These are phyloP conservation scores for Acanthurus tractus DNA, from an alignment of 2,797 vertebrate genomes.

Conservation along the genomic window DNA sequence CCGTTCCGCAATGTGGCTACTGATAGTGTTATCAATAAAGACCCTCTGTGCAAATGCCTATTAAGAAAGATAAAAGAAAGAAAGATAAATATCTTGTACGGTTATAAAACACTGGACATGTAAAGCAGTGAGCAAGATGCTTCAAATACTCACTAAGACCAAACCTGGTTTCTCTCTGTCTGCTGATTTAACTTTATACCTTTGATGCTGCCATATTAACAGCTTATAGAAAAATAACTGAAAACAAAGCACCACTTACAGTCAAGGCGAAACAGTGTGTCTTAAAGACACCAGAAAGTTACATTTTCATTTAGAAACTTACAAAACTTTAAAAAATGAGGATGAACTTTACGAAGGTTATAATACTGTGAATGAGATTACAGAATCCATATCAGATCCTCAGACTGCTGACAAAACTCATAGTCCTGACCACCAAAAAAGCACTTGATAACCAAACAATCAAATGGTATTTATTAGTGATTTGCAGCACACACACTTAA, in stretches of 20 bases:
- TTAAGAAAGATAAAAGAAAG: not conserved
- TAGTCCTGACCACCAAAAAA: too few relatives aligned
- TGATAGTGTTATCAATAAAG: not conserved
- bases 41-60: not conserved
- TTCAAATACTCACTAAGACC: not conserved
- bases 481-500: too few relatives aligned
- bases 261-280: not conserved
- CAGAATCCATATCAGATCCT: not conserved
- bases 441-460: too few relatives aligned
- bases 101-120: not conserved
- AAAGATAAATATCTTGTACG: too few relatives aligned
- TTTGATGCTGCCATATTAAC: not conserved
- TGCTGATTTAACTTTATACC: not conserved
- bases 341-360: not conserved
- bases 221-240: not conserved
- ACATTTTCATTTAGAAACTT: not conserved
- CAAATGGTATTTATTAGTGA: too few relatives aligned
- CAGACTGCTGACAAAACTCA: not conserved
- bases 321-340: not conserved
- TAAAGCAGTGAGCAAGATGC: not conserved
- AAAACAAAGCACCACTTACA: not conserved
- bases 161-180: constrained; percentile 1
- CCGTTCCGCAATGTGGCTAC: not conserved
- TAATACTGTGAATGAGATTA: not conserved
- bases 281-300: not conserved